These are phyloP conservation scores for Drosophila koepferae DNA, from an alignment of 2,888 invertebrate genomes.

Conservation along the genomic window DNA sequence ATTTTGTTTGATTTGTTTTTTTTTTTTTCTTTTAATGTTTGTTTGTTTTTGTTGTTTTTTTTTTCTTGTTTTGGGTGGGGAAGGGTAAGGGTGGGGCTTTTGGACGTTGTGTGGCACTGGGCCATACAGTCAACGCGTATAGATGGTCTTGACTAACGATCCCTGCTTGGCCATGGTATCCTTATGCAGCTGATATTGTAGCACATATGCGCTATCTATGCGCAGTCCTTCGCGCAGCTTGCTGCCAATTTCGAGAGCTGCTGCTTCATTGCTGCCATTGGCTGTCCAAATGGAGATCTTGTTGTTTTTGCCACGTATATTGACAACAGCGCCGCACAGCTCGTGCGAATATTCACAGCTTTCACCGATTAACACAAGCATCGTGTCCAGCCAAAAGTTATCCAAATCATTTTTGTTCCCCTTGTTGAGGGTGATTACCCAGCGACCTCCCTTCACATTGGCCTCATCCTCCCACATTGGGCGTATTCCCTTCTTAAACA, in stretches of 20 bases:
- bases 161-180: conserved; percentile 93
- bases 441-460: conserved; percentile 93
- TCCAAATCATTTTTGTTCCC: conserved; percentile 90
- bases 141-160: conserved; percentile 89
- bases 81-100: neutral
- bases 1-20: neutral
- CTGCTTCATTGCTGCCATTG: conserved; percentile 90
- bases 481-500: conserved; percentile 89
- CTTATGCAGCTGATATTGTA: conserved; percentile 91
- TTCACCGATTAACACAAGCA: conserved; percentile 96
- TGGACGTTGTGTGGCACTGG: neutral
- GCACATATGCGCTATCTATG: conserved; percentile 86
- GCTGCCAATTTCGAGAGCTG: conserved; percentile 93
- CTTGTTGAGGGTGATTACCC: conserved; percentile 90
- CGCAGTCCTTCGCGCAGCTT: conserved; percentile 93
- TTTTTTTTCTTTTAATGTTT: neutral
- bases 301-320: conserved; percentile 94
- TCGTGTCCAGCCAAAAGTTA: conserved; percentile 92
- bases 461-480: conserved; percentile 97
- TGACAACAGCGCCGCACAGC: conserved; percentile 98
- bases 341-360: conserved; percentile 96
- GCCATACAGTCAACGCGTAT: conserved; percentile 38
- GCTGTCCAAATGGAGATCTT: conserved; percentile 97
- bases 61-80: neutral
- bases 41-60: neutral